These are phyloP conservation scores for Spermophilus dauricus DNA, from an alignment of 2,113 vertebrate genomes.

Conservation along the genomic window DNA sequence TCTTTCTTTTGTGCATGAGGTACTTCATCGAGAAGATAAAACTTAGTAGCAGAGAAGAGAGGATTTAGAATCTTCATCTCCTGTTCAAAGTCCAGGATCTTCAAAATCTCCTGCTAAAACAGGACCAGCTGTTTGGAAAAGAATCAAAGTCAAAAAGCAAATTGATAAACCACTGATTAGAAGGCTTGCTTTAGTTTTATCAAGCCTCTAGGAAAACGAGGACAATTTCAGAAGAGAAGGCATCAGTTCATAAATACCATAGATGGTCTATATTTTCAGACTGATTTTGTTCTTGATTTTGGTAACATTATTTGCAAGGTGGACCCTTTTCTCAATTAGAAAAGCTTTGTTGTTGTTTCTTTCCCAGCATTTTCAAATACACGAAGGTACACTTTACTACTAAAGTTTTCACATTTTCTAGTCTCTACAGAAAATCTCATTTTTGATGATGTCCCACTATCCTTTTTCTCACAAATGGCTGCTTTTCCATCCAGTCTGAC, in stretches of 20 bases:
- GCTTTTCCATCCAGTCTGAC: neutral
- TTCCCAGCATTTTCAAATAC: neutral
- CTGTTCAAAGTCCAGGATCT: constrained; percentile 53
- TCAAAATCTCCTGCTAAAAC: constrained; percentile 70
- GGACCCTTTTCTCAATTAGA: neutral
- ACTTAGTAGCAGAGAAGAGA: neutral
- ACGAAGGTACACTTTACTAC: neutral
- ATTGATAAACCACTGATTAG: neutral
- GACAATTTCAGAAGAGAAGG: neutral
- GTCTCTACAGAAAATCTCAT: neutral
- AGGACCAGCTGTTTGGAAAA: constrained; percentile 63
- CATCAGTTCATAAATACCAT: neutral
- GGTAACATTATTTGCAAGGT: neutral
- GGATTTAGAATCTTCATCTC: constrained; percentile 71
- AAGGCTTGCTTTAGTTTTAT: neutral
- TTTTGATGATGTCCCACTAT: neutral
- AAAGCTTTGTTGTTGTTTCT: neutral
- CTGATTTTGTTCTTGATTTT: neutral
- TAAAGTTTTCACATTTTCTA: neutral
- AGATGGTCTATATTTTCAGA: neutral
- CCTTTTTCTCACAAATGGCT: neutral
- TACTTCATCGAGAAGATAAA: constrained; percentile 38
- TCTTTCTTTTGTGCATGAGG: neutral
- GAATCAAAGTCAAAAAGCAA: constrained; percentile 53
- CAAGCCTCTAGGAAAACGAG: neutral